Conservation (phyloP, 2,888 invertebrate genomes). For the Dioctria rufipes region DNA sequence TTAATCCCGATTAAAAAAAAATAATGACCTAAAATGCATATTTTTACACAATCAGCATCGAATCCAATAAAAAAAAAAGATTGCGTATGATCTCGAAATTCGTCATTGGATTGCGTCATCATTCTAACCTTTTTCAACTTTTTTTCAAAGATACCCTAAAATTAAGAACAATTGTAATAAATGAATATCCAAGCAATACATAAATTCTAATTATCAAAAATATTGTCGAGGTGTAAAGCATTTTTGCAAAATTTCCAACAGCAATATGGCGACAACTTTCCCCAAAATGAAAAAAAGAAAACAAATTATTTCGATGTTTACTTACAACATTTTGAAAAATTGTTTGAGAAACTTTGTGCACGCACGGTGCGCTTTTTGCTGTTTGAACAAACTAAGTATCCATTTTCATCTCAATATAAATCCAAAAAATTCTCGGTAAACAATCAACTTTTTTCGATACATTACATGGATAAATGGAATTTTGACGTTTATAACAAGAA, state of each 20-base stretch:
- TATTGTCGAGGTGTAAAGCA: background rate
- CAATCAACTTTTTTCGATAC: constrained; percentile 68
- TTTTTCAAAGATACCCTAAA: too few species aligned
- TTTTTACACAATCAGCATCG: too few species aligned
- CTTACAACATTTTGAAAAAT: constrained; percentile 63
- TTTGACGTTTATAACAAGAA: too few species aligned
- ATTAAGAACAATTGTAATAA: too few species aligned
- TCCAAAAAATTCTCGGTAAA: constrained; percentile 63
- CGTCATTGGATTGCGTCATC: too few species aligned
- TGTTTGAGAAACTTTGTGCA: constrained; percentile 65
- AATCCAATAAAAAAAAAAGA: too few species aligned
- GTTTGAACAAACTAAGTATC: constrained; percentile 77
- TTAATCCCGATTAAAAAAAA: too few species aligned
- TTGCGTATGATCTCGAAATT: too few species aligned
- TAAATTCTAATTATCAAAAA: too few species aligned
- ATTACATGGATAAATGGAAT: constrained; percentile 65
- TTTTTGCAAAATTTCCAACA: background rate
- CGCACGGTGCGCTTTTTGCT: constrained; percentile 67
- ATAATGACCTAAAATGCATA: too few species aligned
- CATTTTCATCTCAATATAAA: constrained; percentile 77
- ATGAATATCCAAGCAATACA: too few species aligned
- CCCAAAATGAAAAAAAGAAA: background rate
- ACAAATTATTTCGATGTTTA: background rate
- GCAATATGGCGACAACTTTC: constrained; percentile 36
- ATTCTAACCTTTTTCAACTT: too few species aligned